A percentile compares a stretch with the other conserved stretches of the same genome.
Conservation (phyloP, 2,113 vertebrate species). For the cattle (Bos taurus) region DNA sequence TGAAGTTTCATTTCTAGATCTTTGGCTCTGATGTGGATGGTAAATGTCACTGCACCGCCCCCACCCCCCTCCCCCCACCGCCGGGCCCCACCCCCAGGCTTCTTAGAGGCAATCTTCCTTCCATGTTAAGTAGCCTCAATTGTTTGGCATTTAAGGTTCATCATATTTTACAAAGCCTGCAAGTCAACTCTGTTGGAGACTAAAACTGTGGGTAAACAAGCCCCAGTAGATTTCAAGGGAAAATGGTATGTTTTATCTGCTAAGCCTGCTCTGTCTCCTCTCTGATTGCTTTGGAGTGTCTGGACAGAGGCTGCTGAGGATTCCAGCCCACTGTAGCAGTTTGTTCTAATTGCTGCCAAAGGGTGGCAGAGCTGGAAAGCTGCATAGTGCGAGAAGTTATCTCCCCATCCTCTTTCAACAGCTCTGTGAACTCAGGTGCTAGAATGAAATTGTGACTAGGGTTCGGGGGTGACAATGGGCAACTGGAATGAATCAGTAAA, state of each 20-base stretch:
- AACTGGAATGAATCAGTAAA: background rate
- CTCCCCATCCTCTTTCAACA: background rate
- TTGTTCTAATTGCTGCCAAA: constrained; percentile 68
- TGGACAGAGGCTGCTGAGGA: constrained; percentile 58
- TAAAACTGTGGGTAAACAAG: constrained; percentile 51
- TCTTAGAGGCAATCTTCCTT: background rate
- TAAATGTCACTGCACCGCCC: background rate
- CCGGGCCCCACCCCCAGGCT: background rate
- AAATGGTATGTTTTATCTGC: constrained; percentile 50
- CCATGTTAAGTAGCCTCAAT: background rate
- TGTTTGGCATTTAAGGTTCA: constrained; percentile 20
- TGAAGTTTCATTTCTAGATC: background rate
- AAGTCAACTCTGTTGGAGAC: constrained; percentile 49
- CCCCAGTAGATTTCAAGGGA: constrained; percentile 22
- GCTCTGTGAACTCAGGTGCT: constrained; percentile 54
- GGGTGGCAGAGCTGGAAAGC: constrained; percentile 52
- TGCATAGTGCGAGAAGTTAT: background rate
- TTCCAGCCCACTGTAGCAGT: constrained; percentile 55
- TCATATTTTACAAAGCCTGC: constrained; percentile 23
- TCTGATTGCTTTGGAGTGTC: constrained; percentile 58
- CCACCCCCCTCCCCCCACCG: too few relatives aligned
- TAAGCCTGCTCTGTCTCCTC: constrained; percentile 18
- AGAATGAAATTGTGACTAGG: constrained; percentile 59
- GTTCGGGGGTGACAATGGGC: background rate
- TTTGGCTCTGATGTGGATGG: background rate